Evolutionary conservation across 2,797 vertebrate species (phyloP).

Genomic region (Muscicapa striata): DNA sequence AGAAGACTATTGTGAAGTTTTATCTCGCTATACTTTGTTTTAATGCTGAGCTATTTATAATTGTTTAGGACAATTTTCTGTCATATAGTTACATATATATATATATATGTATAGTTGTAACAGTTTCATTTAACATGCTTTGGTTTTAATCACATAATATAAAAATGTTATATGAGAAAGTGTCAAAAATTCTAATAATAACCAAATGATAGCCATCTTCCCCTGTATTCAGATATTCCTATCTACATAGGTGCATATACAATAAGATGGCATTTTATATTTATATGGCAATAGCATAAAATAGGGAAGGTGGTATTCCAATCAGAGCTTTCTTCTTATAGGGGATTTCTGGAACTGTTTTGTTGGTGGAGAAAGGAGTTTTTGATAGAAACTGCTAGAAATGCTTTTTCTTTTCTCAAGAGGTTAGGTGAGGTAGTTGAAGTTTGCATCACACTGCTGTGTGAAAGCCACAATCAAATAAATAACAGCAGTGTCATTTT

Average conservation of each 20-base stretch:
- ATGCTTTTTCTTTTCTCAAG: not conserved
- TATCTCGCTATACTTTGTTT: not conserved
- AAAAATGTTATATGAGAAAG: not conserved
- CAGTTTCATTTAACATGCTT: not conserved
- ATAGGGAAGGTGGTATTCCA: not conserved
- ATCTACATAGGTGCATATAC: rapidly evolving
- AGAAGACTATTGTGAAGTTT: not conserved
- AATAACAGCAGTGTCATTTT: not conserved
- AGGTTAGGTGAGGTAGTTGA: not conserved
- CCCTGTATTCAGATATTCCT: not conserved
- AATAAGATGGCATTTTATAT: not conserved
- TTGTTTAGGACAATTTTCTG: not conserved
- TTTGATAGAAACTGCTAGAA: not conserved
- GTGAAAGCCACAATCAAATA: not conserved
- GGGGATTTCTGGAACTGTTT: not conserved
- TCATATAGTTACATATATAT: too few relatives aligned
- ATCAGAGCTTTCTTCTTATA: not conserved
- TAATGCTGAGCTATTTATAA: not conserved
- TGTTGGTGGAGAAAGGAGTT: not conserved
- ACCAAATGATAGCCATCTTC: not conserved
- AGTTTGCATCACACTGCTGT: not conserved
- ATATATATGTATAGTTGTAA: not conserved
- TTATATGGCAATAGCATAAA: not conserved
- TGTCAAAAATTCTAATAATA: not conserved
- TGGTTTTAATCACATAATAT: not conserved